A percentile compares a stretch with the other conserved stretches of the same genome.
Evolutionary conservation across 35 echinoderm and acorn worm genomes (phyloP).

Genomic region (Acanthaster planci): DNA sequence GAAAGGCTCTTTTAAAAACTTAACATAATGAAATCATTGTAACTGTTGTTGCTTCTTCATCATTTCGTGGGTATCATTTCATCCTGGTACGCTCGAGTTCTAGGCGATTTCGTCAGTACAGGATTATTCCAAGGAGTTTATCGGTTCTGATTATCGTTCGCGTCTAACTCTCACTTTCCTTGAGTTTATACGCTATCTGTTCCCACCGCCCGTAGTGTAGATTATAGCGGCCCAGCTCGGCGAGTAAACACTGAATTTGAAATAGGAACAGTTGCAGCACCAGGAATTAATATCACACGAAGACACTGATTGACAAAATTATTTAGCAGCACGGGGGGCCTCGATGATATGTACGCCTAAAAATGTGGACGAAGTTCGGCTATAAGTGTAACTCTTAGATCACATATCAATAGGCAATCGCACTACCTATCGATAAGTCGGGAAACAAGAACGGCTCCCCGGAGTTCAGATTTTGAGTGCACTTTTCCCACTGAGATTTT

Average conservation of each 20-base stretch:
- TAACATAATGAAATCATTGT: no score
- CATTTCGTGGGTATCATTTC: no score
- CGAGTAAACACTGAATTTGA: neutral
- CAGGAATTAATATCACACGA: constrained; percentile 13
- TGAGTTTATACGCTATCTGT: neutral
- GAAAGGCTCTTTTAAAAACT: no score
- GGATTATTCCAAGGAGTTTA: neutral
- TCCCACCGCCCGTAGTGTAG: neutral
- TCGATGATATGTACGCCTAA: constrained; percentile 6
- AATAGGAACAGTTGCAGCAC: constrained; percentile 20
- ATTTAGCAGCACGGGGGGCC: neutral
- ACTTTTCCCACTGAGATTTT: no score
- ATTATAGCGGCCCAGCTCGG: neutral
- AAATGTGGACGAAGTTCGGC: neutral
- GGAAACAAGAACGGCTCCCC: no score
- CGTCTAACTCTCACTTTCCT: neutral
- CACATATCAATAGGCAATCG: neutral
- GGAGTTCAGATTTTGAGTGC: no score
- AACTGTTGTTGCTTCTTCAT: no score
- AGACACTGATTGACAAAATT: constrained; percentile 15
- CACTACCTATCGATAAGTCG: no score
- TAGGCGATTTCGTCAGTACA: neutral
- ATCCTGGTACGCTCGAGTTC: neutral
- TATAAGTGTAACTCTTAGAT: neutral
- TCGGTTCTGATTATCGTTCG: neutral